Conservation (phyloP, 2,888 invertebrate species). For the Balanococcus diminutus region DNA sequence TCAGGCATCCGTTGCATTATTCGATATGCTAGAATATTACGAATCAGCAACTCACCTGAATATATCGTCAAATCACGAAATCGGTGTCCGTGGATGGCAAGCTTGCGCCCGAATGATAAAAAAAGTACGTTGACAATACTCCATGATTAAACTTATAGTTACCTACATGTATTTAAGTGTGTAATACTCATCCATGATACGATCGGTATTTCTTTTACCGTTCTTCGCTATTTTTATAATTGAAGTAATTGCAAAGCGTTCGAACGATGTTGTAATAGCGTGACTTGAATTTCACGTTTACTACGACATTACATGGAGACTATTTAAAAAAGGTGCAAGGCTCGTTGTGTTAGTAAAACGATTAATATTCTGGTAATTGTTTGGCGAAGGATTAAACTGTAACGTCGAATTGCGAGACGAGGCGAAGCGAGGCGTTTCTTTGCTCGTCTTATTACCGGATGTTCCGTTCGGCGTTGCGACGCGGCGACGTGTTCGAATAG, state of each 20-base stretch:
- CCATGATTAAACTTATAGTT: too few species aligned
- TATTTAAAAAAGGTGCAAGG: neutral
- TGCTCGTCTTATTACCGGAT: slow-evolving; percentile 24
- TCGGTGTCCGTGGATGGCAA: slow-evolving; percentile 82
- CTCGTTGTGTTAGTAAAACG: neutral
- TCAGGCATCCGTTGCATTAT: slow-evolving; percentile 73
- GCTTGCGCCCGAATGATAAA: slow-evolving; percentile 79
- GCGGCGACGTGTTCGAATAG: neutral
- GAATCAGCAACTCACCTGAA: slow-evolving; percentile 79
- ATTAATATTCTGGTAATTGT: slow-evolving; percentile 27
- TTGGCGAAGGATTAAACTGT: slow-evolving; percentile 16
- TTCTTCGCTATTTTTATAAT: neutral
- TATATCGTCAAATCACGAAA: slow-evolving; percentile 76
- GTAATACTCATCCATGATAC: too few species aligned
- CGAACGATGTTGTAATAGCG: slow-evolving; percentile 23
- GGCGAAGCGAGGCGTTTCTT: neutral
- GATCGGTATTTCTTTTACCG: neutral
- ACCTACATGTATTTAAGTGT: too few species aligned
- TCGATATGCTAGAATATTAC: slow-evolving; percentile 92
- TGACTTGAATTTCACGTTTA: slow-evolving; percentile 6
- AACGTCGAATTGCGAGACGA: too few species aligned
- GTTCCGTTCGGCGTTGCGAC: neutral
- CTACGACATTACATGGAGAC: neutral
- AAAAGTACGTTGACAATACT: slow-evolving; percentile 66
- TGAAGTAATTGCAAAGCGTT: slow-evolving; percentile 2